These are phyloP conservation scores for Acomys russatus DNA, from an alignment of 2,797 vertebrate species.

Conservation along the genomic window DNA sequence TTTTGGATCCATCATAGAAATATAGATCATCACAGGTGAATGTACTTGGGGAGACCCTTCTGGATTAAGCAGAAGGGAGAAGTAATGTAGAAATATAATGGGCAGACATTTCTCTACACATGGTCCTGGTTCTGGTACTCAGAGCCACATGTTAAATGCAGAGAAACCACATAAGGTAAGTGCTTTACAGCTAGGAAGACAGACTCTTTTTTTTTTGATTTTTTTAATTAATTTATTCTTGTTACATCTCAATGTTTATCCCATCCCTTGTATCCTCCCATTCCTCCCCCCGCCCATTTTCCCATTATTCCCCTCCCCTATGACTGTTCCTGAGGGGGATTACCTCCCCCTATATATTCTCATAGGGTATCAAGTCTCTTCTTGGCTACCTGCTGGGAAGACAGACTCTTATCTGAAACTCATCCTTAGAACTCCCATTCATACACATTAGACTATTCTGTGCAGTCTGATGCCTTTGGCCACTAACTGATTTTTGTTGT, in stretches of 20 bases:
- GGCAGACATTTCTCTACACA: conserved; percentile 9
- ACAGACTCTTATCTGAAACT: neutral
- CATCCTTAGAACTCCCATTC: neutral
- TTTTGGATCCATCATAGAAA: conserved; percentile 58
- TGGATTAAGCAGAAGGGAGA: conserved; percentile 23
- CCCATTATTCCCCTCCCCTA: too few relatives aligned
- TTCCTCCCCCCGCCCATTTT: too few relatives aligned
- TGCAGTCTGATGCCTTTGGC: neutral
- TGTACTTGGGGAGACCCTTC: conserved; percentile 27
- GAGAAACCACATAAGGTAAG: neutral
- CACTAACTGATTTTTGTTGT: neutral
- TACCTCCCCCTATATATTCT: too few relatives aligned
- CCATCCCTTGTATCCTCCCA: too few relatives aligned
- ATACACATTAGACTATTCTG: neutral
- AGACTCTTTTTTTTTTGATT: too few relatives aligned
- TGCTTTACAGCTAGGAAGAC: neutral
- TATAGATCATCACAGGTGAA: conserved; percentile 59
- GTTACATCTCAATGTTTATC: too few relatives aligned
- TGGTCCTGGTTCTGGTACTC: neutral
- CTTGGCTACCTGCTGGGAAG: too few relatives aligned
- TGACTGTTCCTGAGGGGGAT: too few relatives aligned
- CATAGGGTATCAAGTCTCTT: too few relatives aligned
- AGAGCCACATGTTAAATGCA: neutral
- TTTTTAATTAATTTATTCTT: too few relatives aligned
- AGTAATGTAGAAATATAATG: conserved; percentile 36